Base-by-base conservation (phyloP, 2,888 invertebrate species). In the Gastrophysa polygoni region DNA sequence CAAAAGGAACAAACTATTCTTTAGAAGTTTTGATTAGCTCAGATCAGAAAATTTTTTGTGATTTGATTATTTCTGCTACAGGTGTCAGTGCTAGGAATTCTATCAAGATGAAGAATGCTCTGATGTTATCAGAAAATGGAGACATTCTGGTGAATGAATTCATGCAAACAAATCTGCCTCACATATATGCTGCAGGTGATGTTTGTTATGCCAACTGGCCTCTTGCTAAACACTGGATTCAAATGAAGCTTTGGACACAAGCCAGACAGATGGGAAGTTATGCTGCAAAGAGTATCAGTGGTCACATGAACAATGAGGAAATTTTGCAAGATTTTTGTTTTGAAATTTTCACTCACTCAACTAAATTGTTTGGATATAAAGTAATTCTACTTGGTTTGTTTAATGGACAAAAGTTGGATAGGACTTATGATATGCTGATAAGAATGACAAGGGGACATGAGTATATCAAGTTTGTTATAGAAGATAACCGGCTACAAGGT, bases 241-340 rank as follows among this genome's bases (percentile, higher is more conserved):
- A 97, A 84, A 93, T 98, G 90, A 87, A 96, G 62, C 82, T 99
- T 32, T 99, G 99, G 99, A 95, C 96, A 0, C 99, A 99, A 82
- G 99, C 98, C 0, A 84, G 96, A 57, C 97, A 98, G 82, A 98
- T 98, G 97, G 99, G 98, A 8, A 87, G 88, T 57, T 96, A 95
- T 85, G 96, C 94, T 20, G 98, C 95, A 0, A 92, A 92, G 79
- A 89, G 91, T 60, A 98, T 99, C 93, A 86, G 87, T 64, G 87
- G 87, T 0, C 82, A 82, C 66, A 76, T 86, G 6, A 84, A 81
- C 10, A 83, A 86, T 6, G 88, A 92, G 80, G 84, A 85, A 68
- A 85, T 92, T 11, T 82, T 90, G 59, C 93, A 91, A 82, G 98
- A 98, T 80, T 96, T 98, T 80, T 95, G 95, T 79, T 99, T 99